Evolutionary conservation across 1,140 invertebrate species (phyloP), one percentile per base, ranked within the genome.

Genomic region (Homalodisca vitripennis): DNA sequence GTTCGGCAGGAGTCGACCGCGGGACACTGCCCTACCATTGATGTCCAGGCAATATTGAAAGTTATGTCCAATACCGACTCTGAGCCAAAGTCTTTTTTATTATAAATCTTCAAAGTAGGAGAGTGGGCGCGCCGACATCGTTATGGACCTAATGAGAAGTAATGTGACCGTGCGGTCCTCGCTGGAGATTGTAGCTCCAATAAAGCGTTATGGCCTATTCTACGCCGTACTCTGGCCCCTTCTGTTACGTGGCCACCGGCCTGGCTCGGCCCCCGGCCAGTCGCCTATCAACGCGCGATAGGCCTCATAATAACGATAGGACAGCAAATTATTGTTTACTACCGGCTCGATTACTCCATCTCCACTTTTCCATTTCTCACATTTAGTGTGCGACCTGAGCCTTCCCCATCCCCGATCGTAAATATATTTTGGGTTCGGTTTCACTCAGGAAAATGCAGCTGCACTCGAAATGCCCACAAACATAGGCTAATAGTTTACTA

Each of bases 41-140:
- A 71, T 71, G 70, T 71, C 70, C 32, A n/a, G 57, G 34, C 51
- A 66, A 71, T 71, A 71, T 71, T 71, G 70, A 71, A 71, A 71
- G 65, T 71, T 71, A 71, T 68, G 70, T 71, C 66, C 70, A 67
- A 71, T 71, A 71, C 29, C 47, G 22, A 34, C n/a, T 31, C 22
- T 17, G 31, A 53, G 47, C 66, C 66, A 68, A 71, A 68, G 66
- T 71, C 70, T 71, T 71, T 71, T 71, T 71, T 71, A 68, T 71
- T 71, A 71, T 68, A 71, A 68, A 71, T 67, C 70, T 47, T 46
- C 57, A 69, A 69, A 69, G 46, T 69, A 68, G 46, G 68, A 63
- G 55, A 63, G 62, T 46, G 57, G 32, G 57, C 22, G 47, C 3
- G 57, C 20, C 48, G 32, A 32, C 55, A 57, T 68, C 32, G 53